phyloP scores from a whole-genome alignment of 2,888 invertebrate genomes.

The Chrysolina haemoptera region DNA sequence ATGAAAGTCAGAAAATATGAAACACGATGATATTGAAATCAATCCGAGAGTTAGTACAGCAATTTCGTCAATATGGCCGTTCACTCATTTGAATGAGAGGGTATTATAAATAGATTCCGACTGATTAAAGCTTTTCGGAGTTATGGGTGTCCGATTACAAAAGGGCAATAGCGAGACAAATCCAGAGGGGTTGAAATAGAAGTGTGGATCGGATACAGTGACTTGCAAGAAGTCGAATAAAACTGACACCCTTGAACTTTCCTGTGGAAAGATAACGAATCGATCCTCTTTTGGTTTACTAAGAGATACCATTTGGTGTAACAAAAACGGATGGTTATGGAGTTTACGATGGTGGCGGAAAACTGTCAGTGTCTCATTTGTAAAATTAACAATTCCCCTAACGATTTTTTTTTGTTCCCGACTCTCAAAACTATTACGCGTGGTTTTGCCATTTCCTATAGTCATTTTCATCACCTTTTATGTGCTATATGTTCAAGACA shows the following conservation, averaged over 20 bases:
- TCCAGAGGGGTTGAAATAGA: background rate
- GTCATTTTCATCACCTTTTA: too few relatives aligned
- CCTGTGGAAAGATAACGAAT: background rate
- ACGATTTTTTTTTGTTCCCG: too few relatives aligned
- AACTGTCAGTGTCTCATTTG: too few relatives aligned
- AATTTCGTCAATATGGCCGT: background rate
- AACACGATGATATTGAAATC: background rate
- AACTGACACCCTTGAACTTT: background rate
- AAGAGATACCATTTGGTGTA: too few relatives aligned
- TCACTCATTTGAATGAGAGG: background rate
- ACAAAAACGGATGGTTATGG: too few relatives aligned
- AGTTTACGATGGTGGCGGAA: too few relatives aligned
- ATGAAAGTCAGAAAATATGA: background rate
- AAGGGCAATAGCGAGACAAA: background rate
- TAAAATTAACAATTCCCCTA: too few relatives aligned
- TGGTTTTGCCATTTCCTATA: too few relatives aligned
- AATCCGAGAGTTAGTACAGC: background rate
- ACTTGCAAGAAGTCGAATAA: background rate
- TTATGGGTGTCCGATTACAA: conserved; percentile 11
- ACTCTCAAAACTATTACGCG: too few relatives aligned
- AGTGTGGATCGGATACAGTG: background rate
- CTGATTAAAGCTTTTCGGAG: conserved; percentile 2
- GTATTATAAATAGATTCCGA: background rate
- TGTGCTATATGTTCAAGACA: too few relatives aligned
- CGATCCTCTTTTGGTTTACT: background rate